Evolutionary conservation across 2,888 invertebrate species (phyloP).

Genomic region (Cantharis nigra): DNA sequence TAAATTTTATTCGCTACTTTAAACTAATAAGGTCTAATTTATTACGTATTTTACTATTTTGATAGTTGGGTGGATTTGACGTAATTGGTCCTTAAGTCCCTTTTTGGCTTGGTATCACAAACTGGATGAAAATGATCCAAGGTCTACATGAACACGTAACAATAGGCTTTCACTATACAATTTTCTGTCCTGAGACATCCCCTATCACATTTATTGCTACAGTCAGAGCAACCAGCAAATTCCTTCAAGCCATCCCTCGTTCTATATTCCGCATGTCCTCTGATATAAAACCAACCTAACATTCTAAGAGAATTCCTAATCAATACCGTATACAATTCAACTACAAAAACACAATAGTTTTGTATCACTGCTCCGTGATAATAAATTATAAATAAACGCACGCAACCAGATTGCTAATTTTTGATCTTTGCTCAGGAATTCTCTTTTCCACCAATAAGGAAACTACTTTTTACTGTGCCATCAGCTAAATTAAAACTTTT

Average conservation of each 20-base stretch:
- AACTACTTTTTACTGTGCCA: not conserved
- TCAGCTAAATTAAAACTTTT: not conserved
- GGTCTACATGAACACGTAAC: slow-evolving; percentile 10
- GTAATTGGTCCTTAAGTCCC: not conserved
- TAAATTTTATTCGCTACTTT: slow-evolving; percentile 7
- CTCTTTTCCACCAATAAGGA: not conserved
- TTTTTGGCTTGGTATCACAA: not conserved
- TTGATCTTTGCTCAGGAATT: not conserved
- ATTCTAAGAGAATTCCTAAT: not conserved
- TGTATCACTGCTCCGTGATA: not conserved
- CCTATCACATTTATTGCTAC: slow-evolving; percentile 19
- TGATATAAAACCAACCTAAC: slow-evolving; percentile 1
- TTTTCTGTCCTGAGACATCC: slow-evolving; percentile 17
- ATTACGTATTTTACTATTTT: not conserved
- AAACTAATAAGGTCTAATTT: slow-evolving; percentile 2
- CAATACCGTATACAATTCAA: not conserved
- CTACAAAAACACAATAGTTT: not conserved
- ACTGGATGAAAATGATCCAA: not conserved
- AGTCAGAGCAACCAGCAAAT: slow-evolving; percentile 6
- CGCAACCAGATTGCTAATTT: not conserved
- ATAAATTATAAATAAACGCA: not conserved
- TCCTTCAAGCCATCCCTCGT: slow-evolving; percentile 7
- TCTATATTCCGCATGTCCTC: slow-evolving; percentile 1
- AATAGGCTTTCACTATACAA: slow-evolving; percentile 18
- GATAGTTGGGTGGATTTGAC: not conserved